These are phyloP conservation scores for Cichladusa arquata DNA, from an alignment of 2,113 vertebrate genomes.

Conservation along the genomic window DNA sequence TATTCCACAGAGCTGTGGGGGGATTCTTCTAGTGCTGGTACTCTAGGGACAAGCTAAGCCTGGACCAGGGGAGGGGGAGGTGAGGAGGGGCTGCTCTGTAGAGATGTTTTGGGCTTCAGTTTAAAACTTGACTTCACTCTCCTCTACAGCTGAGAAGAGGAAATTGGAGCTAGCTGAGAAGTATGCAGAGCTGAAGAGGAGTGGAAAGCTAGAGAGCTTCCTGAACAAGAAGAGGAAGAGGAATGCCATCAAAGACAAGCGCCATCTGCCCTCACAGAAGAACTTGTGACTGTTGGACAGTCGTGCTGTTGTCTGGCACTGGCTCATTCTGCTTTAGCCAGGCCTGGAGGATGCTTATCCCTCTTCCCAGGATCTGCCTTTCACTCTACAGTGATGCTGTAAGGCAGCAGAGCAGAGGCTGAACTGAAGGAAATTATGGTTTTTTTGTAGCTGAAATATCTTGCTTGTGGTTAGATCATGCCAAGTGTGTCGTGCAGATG, in stretches of 20 bases:
- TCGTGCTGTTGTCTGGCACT: not conserved
- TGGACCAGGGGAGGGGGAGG: not conserved
- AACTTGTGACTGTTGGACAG: not conserved
- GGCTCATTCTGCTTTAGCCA: not conserved
- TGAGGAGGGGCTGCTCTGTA: not conserved
- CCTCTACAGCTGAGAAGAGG: conserved; percentile 81
- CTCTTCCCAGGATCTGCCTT: not conserved
- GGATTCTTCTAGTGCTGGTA: not conserved
- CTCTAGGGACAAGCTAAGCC: not conserved
- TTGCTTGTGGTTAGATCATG: not conserved
- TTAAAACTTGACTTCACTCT: not conserved
- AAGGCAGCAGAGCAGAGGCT: not conserved
- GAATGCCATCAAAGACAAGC: conserved; percentile 89
- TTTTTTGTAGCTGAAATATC: not conserved
- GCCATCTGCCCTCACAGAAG: conserved; percentile 79
- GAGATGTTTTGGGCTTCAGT: not conserved
- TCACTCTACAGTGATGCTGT: not conserved
- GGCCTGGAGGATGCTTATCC: not conserved
- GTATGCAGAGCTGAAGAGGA: conserved; percentile 86
- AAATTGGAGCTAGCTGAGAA: conserved; percentile 88
- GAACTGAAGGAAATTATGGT: not conserved
- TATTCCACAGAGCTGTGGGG: not conserved
- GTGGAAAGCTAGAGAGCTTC: conserved; percentile 91
- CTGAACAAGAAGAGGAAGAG: conserved; percentile 91
- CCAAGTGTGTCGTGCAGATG: not conserved